phyloP scores from a whole-genome alignment of 2,888 invertebrate species.

The Tipula lateralis region DNA sequence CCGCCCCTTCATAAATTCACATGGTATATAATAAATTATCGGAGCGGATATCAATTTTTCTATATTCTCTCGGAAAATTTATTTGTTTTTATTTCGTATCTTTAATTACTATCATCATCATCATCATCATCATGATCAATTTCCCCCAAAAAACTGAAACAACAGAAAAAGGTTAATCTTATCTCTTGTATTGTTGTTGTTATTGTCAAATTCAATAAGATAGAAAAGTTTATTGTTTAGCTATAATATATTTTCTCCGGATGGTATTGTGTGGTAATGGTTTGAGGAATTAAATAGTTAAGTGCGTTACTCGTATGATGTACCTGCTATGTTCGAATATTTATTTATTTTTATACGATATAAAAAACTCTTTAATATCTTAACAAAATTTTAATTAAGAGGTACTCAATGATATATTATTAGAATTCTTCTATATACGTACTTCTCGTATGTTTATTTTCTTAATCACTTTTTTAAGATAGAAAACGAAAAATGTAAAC shows the following conservation, averaged over 20 bases:
- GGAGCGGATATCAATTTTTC: not conserved
- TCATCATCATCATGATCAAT: not conserved
- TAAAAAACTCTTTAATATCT: not conserved
- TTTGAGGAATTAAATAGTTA: not conserved
- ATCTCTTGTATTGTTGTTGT: not conserved
- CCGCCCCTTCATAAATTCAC: not conserved
- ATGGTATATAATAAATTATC: not conserved
- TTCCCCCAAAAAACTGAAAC: not conserved
- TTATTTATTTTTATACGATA: not conserved
- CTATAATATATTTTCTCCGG: not conserved
- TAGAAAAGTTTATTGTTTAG: not conserved
- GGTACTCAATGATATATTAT: not conserved
- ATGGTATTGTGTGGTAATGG: not conserved
- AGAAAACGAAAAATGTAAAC: not conserved
- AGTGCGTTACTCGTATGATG: not conserved
- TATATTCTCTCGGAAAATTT: not conserved
- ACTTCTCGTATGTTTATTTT: not conserved
- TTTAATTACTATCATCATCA: constrained; percentile 19
- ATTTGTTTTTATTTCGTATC: not conserved
- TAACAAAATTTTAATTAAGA: not conserved
- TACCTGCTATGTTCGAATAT: not conserved
- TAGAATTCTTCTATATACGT: not conserved
- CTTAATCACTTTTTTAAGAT: not conserved
- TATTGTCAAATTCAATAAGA: not conserved
- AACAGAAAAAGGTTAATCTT: not conserved